phyloP scores from a whole-genome alignment of 1,140 invertebrate species.

The Apis dorsata region DNA sequence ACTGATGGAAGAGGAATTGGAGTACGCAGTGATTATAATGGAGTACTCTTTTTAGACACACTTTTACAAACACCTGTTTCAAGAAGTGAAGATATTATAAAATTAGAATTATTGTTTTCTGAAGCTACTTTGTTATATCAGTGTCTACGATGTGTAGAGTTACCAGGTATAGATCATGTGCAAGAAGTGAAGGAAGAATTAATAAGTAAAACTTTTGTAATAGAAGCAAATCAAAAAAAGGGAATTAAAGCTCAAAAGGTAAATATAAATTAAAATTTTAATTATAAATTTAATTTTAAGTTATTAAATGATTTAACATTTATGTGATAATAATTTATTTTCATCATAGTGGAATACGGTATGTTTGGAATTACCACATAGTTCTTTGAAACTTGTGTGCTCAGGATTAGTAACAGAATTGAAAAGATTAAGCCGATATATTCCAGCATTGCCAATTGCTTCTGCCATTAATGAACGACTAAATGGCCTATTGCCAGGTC shows the following conservation, averaged over 20 bases:
- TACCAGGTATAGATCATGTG: conserved; percentile 87
- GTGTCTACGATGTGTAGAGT: conserved; percentile 86
- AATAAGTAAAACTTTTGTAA: conserved; percentile 86
- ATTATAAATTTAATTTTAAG: background rate
- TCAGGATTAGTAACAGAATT: conserved; percentile 89
- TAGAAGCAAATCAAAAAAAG: conserved; percentile 86
- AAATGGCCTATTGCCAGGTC: conserved; percentile 85
- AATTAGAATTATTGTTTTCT: conserved; percentile 90
- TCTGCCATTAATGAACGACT: conserved; percentile 93
- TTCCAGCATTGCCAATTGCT: conserved; percentile 92
- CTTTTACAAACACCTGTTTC: conserved; percentile 90
- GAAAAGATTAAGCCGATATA: conserved; percentile 89
- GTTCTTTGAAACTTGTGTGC: conserved; percentile 88
- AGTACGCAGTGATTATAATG: conserved; percentile 93
- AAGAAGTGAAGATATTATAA: conserved; percentile 87
- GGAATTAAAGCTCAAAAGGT: conserved; percentile 93
- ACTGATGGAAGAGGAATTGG: conserved; percentile 90
- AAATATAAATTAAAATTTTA: conserved; percentile 50
- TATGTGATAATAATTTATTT: background rate
- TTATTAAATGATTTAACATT: background rate
- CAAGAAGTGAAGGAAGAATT: conserved; percentile 89
- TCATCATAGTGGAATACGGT: conserved; percentile 91
- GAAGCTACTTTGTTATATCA: conserved; percentile 92
- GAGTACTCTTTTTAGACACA: conserved; percentile 92
- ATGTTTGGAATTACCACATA: conserved; percentile 89